A percentile compares a stretch with the other conserved stretches of the same genome.
Conservation (phyloP, 2,888 invertebrate species). For the Luperina testacea region DNA sequence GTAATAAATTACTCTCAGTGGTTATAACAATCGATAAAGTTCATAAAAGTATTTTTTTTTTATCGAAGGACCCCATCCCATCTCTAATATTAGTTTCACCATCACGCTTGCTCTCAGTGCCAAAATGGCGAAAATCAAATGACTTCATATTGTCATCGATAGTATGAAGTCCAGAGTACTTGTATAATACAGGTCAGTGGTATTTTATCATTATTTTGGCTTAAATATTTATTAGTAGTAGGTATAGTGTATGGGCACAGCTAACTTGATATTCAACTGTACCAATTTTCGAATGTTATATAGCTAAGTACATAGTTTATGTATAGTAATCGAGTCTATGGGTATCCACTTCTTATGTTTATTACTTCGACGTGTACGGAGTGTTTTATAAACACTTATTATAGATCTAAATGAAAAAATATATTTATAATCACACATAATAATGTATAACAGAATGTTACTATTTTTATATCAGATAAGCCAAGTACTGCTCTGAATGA, state of each 20-base stretch:
- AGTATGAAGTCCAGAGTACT: too few species aligned
- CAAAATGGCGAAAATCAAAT: too few species aligned
- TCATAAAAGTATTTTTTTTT: too few species aligned
- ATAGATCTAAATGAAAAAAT: neutral
- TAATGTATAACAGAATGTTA: conserved; percentile 8
- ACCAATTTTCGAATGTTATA: conserved; percentile 37
- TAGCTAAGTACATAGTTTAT: conserved; percentile 22
- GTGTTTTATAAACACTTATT: neutral
- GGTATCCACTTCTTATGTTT: neutral
- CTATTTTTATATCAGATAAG: conserved; percentile 15
- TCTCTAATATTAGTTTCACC: too few species aligned
- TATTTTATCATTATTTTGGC: conserved; percentile 11
- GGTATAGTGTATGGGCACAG: conserved; percentile 37
- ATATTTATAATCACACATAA: conserved; percentile 15
- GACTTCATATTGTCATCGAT: too few species aligned
- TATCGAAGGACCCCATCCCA: too few species aligned
- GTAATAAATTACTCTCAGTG: too few species aligned
- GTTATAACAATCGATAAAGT: too few species aligned
- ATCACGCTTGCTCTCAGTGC: too few species aligned
- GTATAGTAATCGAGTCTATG: conserved; percentile 15
- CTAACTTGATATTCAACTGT: conserved; percentile 32
- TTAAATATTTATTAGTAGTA: conserved; percentile 18
- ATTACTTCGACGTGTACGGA: conserved; percentile 1
- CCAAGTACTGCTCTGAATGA: neutral
- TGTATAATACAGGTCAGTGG: neutral